phyloP scores from a whole-genome alignment of 2,113 vertebrate species.

The Bubo bubo region DNA sequence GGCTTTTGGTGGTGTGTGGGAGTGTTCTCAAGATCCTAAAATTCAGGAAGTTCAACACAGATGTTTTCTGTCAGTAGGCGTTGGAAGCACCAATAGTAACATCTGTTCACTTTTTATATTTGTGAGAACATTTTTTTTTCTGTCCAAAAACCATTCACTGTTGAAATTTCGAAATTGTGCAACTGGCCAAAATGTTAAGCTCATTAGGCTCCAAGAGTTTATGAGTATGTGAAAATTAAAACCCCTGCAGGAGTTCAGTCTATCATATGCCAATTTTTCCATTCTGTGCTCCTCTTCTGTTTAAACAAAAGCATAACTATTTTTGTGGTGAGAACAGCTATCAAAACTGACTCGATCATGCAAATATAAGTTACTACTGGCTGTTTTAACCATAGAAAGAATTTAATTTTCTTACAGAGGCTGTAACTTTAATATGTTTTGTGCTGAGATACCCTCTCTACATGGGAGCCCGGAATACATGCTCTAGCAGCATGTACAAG shows the following conservation, averaged over 20 bases:
- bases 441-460: not conserved
- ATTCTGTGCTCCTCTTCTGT: conserved; percentile 7
- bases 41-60: conserved; percentile 77
- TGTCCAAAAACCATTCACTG: conserved; percentile 54
- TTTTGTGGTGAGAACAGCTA: conserved; percentile 25
- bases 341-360: conserved; percentile 11
- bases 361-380: not conserved
- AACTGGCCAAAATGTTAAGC: conserved; percentile 29
- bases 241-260: conserved; percentile 35
- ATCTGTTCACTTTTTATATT: conserved; percentile 73
- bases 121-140: conserved; percentile 69
- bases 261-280: not conserved
- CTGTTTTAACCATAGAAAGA: not conserved
- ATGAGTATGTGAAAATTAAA: conserved; percentile 26
- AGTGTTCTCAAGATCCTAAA: conserved; percentile 72
- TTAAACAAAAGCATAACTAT: conserved; percentile 10
- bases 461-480: not conserved
- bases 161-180: conserved; percentile 59
- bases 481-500: not conserved
- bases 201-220: not conserved
- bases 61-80: conserved; percentile 79
- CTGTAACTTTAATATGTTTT: not conserved
- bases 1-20: conserved; percentile 68
- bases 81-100: conserved; percentile 72
- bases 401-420: not conserved